Conservation (phyloP, 1,140 invertebrate species). For the Caenorhabditis briggsae region DNA sequence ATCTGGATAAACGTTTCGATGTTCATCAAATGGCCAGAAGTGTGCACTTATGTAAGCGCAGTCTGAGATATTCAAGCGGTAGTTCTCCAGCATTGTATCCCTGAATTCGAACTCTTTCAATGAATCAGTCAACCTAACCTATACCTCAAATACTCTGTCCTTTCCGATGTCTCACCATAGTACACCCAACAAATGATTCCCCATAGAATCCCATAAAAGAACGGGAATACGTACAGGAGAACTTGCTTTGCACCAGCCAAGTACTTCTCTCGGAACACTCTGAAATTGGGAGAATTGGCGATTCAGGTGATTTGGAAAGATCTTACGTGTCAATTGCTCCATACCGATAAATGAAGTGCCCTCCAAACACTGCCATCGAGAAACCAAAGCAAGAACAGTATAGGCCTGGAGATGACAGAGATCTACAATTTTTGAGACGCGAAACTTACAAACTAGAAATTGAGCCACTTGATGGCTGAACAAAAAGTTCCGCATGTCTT, state of each 20-base stretch:
- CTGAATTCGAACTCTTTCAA: neutral
- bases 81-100: slow-evolving; percentile 7
- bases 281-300: neutral
- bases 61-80: slow-evolving; percentile 4
- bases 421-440: too few relatives aligned
- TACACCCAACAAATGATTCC: slow-evolving; percentile 26
- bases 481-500: slow-evolving; percentile 4
- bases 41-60: slow-evolving; percentile 18
- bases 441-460: slow-evolving; percentile 7
- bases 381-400: slow-evolving; percentile 26
- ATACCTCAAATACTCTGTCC: neutral
- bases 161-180: slow-evolving; percentile 2
- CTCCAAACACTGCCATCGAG: slow-evolving; percentile 15
- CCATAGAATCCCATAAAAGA: slow-evolving; percentile 19
- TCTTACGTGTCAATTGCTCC: slow-evolving; percentile 8
- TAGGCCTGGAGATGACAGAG: neutral
- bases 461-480: slow-evolving; percentile 2
- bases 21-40: neutral
- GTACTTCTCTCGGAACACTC: neutral
- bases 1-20: neutral
- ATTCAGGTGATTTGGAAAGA: too few relatives aligned
- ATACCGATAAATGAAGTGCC: slow-evolving; percentile 25
- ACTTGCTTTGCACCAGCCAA: neutral
- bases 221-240: neutral
- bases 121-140: neutral